Percentiles rank a stretch among this genome's conserved stretches.
phyloP scores from a whole-genome alignment of 2,113 vertebrate genomes.

The Empidonax traillii region DNA sequence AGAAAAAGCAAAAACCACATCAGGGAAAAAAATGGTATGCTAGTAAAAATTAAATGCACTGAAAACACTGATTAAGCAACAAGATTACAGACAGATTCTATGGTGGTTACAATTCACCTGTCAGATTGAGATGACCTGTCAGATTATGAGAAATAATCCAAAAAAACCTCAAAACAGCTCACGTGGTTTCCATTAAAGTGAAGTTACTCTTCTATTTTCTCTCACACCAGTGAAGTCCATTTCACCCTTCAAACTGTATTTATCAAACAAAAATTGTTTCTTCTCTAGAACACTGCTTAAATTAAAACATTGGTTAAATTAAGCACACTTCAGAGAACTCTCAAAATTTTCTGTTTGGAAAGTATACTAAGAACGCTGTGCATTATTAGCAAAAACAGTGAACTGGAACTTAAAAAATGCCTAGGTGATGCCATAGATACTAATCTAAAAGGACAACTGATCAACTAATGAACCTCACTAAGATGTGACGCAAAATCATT shows the following conservation, averaged over 20 bases:
- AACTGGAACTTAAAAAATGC: background rate
- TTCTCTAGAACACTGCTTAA: background rate
- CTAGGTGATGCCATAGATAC: background rate
- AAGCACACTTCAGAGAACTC: background rate
- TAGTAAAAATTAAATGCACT: background rate
- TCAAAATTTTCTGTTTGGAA: background rate
- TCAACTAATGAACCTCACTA: background rate
- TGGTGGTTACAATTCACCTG: background rate
- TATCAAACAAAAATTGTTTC: background rate
- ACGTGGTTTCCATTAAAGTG: background rate
- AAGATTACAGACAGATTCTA: background rate
- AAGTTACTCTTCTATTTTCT: background rate
- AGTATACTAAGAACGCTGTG: background rate
- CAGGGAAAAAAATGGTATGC: background rate
- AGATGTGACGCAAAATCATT: background rate
- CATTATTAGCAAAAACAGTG: background rate
- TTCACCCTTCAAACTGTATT: background rate
- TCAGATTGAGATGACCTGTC: background rate
- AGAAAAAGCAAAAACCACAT: background rate
- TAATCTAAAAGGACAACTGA: background rate
- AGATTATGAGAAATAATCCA: background rate
- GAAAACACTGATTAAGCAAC: background rate
- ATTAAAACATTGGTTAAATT: background rate
- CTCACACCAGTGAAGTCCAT: background rate
- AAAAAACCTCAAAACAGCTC: background rate